Evolutionary conservation across 2,113 vertebrate genomes (phyloP).

Genomic region (Ondatra zibethicus): DNA sequence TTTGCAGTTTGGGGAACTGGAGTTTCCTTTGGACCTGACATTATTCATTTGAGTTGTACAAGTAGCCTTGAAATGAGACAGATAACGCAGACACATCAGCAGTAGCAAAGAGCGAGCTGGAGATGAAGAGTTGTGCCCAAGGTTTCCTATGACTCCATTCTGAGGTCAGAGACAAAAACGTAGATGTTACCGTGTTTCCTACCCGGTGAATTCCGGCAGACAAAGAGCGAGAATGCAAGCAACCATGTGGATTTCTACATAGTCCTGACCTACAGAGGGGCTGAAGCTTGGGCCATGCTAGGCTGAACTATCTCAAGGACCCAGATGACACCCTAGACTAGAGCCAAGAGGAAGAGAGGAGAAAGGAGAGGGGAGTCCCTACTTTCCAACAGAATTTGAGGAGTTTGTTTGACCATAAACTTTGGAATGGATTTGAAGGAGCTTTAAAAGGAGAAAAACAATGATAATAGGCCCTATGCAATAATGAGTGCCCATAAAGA

Average conservation of each 20-base stretch:
- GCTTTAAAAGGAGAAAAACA: background rate
- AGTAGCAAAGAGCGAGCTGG: background rate
- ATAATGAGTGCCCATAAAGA: constrained; percentile 38
- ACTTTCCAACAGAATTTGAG: background rate
- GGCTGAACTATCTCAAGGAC: background rate
- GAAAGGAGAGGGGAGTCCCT: background rate
- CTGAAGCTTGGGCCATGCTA: background rate
- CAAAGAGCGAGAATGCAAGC: background rate
- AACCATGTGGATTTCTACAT: accelerated
- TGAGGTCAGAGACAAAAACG: background rate
- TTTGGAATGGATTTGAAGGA: background rate
- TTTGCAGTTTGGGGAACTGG: background rate
- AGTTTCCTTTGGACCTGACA: background rate
- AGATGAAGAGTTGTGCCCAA: background rate
- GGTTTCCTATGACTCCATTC: background rate
- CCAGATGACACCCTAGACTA: background rate
- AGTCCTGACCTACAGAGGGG: background rate
- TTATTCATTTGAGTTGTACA: background rate
- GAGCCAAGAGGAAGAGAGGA: background rate
- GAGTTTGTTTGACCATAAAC: constrained; percentile 27
- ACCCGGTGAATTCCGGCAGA: background rate
- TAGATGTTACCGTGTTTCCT: background rate
- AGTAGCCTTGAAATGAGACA: background rate
- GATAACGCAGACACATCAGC: background rate
- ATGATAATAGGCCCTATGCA: background rate